phyloP scores from a whole-genome alignment of 2,797 vertebrate species.

The Heteromormyrus szaboi region DNA sequence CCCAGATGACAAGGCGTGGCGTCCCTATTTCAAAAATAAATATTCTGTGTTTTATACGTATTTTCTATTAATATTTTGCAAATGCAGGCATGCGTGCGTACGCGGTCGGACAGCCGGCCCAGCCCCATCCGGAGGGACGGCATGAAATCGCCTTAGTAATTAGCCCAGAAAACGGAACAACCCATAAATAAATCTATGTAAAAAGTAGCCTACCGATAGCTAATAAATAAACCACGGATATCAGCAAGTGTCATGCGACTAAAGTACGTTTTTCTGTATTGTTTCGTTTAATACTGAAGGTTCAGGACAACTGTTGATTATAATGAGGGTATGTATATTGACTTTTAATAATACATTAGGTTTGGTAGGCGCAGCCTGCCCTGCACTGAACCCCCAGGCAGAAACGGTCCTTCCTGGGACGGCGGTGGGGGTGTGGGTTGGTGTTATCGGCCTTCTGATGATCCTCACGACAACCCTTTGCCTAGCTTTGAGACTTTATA shows the following conservation, averaged over 20 bases:
- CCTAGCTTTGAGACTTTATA: not conserved
- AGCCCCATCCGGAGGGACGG: not conserved
- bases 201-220: not conserved
- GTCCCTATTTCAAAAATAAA: not conserved
- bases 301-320: not conserved
- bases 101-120: not conserved
- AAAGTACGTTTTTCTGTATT: not conserved
- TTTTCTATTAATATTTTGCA: not conserved
- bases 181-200: not conserved
- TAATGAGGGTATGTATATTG: not conserved
- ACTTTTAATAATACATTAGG: conserved; percentile 6
- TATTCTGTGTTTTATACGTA: not conserved
- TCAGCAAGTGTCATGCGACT: not conserved
- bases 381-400: not conserved
- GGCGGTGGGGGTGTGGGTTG: not conserved
- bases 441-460: not conserved
- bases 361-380: not conserved
- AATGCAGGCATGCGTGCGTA: not conserved
- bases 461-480: not conserved
- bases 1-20: not conserved
- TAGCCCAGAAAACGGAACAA: not conserved
- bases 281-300: not conserved
- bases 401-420: not conserved
- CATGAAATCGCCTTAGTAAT: not conserved
- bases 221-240: not conserved